Conservation (phyloP, 2,888 invertebrate species). For the Tineola bisselliella region DNA sequence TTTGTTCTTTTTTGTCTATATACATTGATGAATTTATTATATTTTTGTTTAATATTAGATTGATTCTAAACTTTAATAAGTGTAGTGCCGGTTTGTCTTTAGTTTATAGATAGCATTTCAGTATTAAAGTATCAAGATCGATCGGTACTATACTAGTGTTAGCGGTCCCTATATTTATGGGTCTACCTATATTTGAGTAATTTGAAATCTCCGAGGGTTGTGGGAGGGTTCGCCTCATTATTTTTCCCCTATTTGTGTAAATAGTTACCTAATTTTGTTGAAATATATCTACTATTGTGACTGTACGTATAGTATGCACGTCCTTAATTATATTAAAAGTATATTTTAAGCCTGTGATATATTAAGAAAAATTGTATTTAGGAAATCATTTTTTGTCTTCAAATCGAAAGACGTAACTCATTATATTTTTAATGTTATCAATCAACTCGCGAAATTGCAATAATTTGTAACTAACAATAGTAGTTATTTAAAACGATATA, state of each 20-base stretch:
- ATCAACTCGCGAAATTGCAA: not conserved
- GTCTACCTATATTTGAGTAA: conserved; percentile 26
- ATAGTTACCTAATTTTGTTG: conserved; percentile 63
- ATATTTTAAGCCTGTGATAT: conserved; percentile 68
- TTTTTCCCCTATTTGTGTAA: conserved; percentile 67
- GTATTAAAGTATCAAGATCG: not conserved
- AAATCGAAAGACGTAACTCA: conserved; percentile 21
- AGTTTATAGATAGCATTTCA: not conserved
- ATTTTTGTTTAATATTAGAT: not conserved
- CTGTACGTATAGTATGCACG: conserved; percentile 64
- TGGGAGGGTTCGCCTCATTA: conserved; percentile 66
- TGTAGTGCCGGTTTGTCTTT: not conserved
- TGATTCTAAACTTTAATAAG: not conserved
- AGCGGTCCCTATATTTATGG: not conserved
- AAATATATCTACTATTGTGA: conserved; percentile 49
- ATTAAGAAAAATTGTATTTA: conserved; percentile 53
- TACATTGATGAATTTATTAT: no score
- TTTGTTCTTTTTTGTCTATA: no score
- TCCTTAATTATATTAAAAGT: conserved; percentile 52
- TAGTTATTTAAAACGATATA: not conserved
- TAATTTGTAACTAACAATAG: not conserved
- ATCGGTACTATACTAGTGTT: conserved; percentile 1
- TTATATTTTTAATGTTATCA: not conserved
- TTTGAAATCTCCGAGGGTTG: conserved; percentile 66
- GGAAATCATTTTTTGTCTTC: conserved; percentile 22